Base-by-base conservation (phyloP, 2,797 vertebrate species). In the Sternarchorhynchus goeldii region DNA sequence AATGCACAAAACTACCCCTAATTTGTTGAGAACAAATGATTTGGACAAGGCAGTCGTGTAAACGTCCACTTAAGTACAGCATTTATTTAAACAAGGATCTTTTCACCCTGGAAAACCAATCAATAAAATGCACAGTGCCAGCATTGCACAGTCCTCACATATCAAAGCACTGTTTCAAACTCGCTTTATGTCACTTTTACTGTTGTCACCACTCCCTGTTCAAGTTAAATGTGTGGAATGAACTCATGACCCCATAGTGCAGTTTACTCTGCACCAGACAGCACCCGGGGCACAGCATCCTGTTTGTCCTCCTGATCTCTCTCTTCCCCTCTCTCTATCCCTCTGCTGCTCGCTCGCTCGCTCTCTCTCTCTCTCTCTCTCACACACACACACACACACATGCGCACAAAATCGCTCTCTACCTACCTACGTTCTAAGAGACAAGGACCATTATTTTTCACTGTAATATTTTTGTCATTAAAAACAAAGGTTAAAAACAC, bases 241-340 rank as follows among this genome's bases (percentile, higher is more conserved):
- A 29, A 50, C 8, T 58, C 14, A 2, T 29, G 14, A 5, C 53
- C 69, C 64, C 66, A 25, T 73, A 66, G 64, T 78, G 74, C 60
- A 50, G 53, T 81, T 76, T 73, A 71, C 63, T 77, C 80, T 81
- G 83, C 79, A 82, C 68, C 76, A 87, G 88, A 84, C 71, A 82
- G 86, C 88, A 36, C 82, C 80, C 76, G 64, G 29, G 77, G 85
- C 90, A 87, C 86, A 77, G 77, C 88, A 90, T 92, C 91, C 91
- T 92, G 91, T 91, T 89, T 88, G 88, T 82, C 83, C 76, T 84
- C 34, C 71, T 18, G 68, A 72, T 65, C 70, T 69, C 62, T 77
- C 39, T 53, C 55, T 78, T 50, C 74, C 50, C 39, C 39, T 50
- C 55, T 36, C 25, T 53, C 10, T 58, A 7, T 58, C 32, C 20